phyloP scores from a whole-genome alignment of 1,140 invertebrate genomes.

The Samia ricini region DNA sequence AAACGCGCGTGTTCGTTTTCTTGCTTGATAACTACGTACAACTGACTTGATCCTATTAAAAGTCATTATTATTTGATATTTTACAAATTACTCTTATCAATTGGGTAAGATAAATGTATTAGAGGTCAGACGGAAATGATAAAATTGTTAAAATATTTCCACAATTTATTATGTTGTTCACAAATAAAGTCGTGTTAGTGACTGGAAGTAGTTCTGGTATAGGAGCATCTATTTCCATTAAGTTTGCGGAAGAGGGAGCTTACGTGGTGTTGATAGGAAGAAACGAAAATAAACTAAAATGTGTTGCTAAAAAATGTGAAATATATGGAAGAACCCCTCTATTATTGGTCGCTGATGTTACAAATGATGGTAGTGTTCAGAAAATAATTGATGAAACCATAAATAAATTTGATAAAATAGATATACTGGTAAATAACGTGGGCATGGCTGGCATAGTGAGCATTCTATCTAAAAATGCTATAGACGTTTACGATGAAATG shows the following conservation, averaged over 20 bases:
- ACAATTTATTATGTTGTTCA: not conserved
- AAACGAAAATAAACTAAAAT: slow-evolving; percentile 77
- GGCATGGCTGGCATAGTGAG: slow-evolving; percentile 82
- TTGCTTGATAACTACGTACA: too few species aligned
- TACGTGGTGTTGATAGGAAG: slow-evolving; percentile 83
- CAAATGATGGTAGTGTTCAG: slow-evolving; percentile 79
- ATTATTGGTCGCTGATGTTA: slow-evolving; percentile 79
- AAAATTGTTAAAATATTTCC: too few species aligned
- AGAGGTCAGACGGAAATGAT: too few species aligned
- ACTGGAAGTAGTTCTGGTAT: slow-evolving; percentile 72
- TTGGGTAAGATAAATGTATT: too few species aligned
- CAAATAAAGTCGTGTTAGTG: slow-evolving; percentile 80
- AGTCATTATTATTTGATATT: too few species aligned
- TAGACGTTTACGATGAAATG: slow-evolving; percentile 8
- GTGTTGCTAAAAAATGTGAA: slow-evolving; percentile 79
- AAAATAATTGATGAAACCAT: slow-evolving; percentile 78
- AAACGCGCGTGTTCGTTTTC: too few species aligned
- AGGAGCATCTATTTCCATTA: slow-evolving; percentile 37
- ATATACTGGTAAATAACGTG: slow-evolving; percentile 85
- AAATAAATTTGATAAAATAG: slow-evolving; percentile 78
- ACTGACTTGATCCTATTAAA: too few species aligned
- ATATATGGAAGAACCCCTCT: slow-evolving; percentile 58
- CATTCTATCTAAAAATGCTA: slow-evolving; percentile 54
- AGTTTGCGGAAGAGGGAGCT: slow-evolving; percentile 85
- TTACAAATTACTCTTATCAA: too few species aligned